phyloP scores from a whole-genome alignment of 2,797 vertebrate species.

The Capromys pilorides region DNA sequence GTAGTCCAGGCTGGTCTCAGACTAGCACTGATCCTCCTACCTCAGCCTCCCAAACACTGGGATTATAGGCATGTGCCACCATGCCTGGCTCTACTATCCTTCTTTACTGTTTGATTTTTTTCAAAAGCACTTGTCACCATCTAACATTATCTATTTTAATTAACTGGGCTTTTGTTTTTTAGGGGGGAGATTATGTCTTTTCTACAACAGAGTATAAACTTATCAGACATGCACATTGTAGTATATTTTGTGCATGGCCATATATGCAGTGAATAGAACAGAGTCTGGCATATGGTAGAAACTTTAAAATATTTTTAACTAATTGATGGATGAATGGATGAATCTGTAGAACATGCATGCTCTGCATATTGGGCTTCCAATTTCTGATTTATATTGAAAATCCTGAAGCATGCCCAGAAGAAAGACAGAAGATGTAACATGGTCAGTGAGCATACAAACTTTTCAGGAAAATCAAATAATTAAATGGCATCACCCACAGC shows the following conservation, averaged over 20 bases:
- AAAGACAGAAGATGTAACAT: background rate
- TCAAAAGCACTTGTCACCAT: background rate
- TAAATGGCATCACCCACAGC: background rate
- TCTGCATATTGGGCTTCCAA: background rate
- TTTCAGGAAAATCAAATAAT: slow-evolving; percentile 39
- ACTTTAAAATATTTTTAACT: background rate
- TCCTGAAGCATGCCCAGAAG: background rate
- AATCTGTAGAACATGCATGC: background rate
- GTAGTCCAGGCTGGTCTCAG: no score
- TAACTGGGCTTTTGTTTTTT: background rate
- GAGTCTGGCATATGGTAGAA: background rate
- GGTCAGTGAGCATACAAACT: background rate
- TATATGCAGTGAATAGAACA: background rate
- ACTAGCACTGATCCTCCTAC: no score
- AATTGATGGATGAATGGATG: background rate
- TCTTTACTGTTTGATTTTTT: background rate
- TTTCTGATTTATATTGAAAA: slow-evolving; percentile 22
- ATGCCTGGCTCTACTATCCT: background rate
- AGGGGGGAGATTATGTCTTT: background rate
- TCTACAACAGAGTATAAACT: background rate
- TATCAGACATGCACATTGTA: background rate
- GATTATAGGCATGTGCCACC: no score
- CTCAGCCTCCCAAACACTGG: no score
- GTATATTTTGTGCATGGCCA: background rate
- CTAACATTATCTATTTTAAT: background rate